A percentile compares a stretch with the other conserved stretches of the same genome.
These are phyloP conservation scores for Lutjanus erythropterus DNA, from an alignment of 2,113 vertebrate genomes.

Conservation along the genomic window DNA sequence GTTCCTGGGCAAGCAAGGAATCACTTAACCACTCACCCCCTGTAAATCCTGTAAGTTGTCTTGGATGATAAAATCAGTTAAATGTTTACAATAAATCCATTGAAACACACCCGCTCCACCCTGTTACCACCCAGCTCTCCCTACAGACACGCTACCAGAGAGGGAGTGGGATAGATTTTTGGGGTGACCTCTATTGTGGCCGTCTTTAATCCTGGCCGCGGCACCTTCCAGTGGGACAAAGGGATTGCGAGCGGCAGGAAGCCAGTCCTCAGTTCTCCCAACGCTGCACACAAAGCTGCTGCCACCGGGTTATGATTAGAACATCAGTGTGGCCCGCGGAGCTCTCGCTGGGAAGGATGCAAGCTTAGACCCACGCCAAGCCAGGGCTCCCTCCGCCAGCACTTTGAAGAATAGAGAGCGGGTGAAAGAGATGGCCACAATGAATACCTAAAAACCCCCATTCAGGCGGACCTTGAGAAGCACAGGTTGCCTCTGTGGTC, in stretches of 20 bases:
- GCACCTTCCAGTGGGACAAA: conserved; percentile 77
- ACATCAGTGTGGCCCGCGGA: conserved; percentile 72
- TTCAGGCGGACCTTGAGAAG: conserved; percentile 78
- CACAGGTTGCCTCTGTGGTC: conserved; percentile 75
- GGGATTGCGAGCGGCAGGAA: conserved; percentile 73
- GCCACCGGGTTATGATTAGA: conserved; percentile 81
- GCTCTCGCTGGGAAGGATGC: conserved; percentile 73
- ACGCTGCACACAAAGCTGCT: conserved; percentile 75
- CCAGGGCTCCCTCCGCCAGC: conserved; percentile 65
- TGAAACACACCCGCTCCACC: not conserved
- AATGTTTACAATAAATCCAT: conserved; percentile 9
- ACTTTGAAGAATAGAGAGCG: conserved; percentile 66
- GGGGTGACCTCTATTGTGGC: conserved; percentile 67
- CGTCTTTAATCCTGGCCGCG: conserved; percentile 75
- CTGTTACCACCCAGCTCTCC: conserved; percentile 15
- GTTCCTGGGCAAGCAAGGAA: not conserved
- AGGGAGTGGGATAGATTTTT: conserved; percentile 64
- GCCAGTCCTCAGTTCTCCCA: conserved; percentile 75
- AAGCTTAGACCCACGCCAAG: conserved; percentile 78
- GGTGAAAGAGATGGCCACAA: conserved; percentile 75
- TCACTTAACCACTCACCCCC: not conserved
- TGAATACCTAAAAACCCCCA: conserved; percentile 82
- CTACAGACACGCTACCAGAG: conserved; percentile 20
- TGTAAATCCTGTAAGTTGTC: not conserved
- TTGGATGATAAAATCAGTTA: not conserved